Base-by-base conservation (phyloP, 2,797 vertebrate species). In the Fistularia commersonii region DNA sequence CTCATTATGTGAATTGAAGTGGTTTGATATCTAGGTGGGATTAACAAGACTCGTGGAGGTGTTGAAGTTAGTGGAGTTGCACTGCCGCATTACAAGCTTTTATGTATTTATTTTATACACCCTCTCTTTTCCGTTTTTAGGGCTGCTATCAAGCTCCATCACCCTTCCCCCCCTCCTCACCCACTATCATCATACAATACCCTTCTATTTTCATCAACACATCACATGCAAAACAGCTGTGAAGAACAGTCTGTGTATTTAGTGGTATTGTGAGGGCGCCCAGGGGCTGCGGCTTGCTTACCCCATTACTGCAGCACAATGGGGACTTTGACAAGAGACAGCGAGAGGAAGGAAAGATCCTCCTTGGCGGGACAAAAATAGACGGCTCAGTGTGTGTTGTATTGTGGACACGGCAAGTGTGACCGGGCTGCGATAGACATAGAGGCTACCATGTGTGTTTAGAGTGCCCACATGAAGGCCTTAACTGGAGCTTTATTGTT, bases 221-320 rank as follows among this genome's bases (percentile, higher is more conserved):
- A 89, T 91, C 89, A 91, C 91, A 92, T 92, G 90, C 88, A 89
- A 86, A 90, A 90, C 89, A 89, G 90, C 90, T 90, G 89, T 87
- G 86, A 84, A 73, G 83, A 88, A 77, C 79, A 69, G 79, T 52
- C 70, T 75, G 74, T 91, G 88, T 88, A 89, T 90, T 90, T 90
- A 88, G 86, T 69, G 49, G 72, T 79, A 82, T 84, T 87, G 81
- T 84, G 81, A 88, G 81, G 66, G 64, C 45, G 79, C 87, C 71
- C 45, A 51, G 76, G 74, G 76, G 72, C 70, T 80, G 71, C 48
- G 81, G 81, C 80, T 72, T 74, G 83, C 79, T 73, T 77, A 75
- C 76, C 64, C 79, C 79, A 82, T 90, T 90, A 85, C 69, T 48
- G 71, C 76, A 15, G 46, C 79, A 89, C 85, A 88, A 90, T 87